Base-by-base conservation (phyloP, 2,888 invertebrate species). In the Scaptomyza cyrtandrae region DNA sequence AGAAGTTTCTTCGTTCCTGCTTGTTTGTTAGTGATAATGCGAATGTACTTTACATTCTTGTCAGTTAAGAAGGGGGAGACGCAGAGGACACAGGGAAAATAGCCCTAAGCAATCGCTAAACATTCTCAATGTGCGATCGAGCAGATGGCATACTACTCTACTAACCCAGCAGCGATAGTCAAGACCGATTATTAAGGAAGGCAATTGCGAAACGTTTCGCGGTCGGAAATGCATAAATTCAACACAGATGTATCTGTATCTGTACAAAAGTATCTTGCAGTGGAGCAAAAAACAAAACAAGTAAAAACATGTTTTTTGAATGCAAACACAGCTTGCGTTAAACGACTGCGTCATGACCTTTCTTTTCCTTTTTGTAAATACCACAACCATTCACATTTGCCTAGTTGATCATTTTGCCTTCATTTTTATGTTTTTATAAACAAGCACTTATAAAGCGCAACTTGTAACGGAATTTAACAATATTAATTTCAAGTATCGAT, bases 131-230 rank as follows among this genome's bases (percentile, higher is more conserved):
- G 68, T 64, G 62, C 61, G 65, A 70, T 83, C 60, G 35, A 73
- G 69, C 86, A 86, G 86, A 80, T 86, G 86, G 79, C 74, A 58
- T n/a, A 43, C 43, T 59, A 39, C 58, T 60, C 77, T 66, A 79
- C 60, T 86, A 77, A 78, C 80, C 77, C 60, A 80, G 61, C 71
- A 63, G 65, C 48, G 44, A 63, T 63, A 46, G 35, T 45, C 37
- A 16, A 44, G 50, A 29, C 63, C 11, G n/a, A 45, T 52, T 44
- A 27, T 43, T 27, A 27, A 52, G 14, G 52, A 27, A 11, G 11
- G 14, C 39, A 52, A 52, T 39, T 52, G 27, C 27, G 0, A 27
- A 16, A 39, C 9, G 19, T n/a, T 14, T 14, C 27, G 58, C 41
- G 53, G 48, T 45, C n/a, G 29, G 39, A 41, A 62, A 62, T 49